These are phyloP conservation scores for Mellilla xanthometata DNA, from an alignment of 2,888 invertebrate species.

Conservation along the genomic window DNA sequence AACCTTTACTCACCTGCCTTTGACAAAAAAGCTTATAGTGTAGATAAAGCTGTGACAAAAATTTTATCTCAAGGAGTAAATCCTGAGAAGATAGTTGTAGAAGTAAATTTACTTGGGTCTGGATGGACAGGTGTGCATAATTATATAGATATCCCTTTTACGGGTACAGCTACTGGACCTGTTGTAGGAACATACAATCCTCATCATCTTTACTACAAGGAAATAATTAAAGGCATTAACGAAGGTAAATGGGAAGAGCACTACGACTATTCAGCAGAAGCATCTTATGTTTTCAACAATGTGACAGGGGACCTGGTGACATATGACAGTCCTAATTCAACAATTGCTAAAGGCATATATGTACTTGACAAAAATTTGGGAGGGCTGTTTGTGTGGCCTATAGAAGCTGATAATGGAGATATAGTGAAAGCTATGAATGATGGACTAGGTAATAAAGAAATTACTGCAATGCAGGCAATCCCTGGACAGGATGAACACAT, in stretches of 20 bases:
- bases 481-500: too few relatives aligned
- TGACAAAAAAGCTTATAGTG: slow-evolving; percentile 70
- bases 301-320: slow-evolving; percentile 70
- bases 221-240: too few relatives aligned
- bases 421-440: slow-evolving; percentile 74
- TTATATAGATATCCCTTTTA: slow-evolving; percentile 66
- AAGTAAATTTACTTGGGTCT: slow-evolving; percentile 74
- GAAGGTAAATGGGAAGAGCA: slow-evolving; percentile 62
- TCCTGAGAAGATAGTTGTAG: slow-evolving; percentile 71
- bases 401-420: slow-evolving; percentile 75
- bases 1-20: slow-evolving; percentile 69
- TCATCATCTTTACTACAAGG: too few relatives aligned
- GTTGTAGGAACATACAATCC: slow-evolving; percentile 73
- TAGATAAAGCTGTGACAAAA: slow-evolving; percentile 71
- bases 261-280: slow-evolving; percentile 70
- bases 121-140: slow-evolving; percentile 73
- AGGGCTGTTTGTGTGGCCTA: slow-evolving; percentile 74
- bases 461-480: too few relatives aligned
- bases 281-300: slow-evolving; percentile 69
- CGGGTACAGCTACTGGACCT: slow-evolving; percentile 69
- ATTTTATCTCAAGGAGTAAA: slow-evolving; percentile 72
- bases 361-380: slow-evolving; percentile 74
- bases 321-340: slow-evolving; percentile 70
- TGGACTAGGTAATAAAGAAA: slow-evolving; percentile 73
- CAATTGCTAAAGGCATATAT: slow-evolving; percentile 73